Percentiles rank a stretch among this genome's conserved stretches.
phyloP scores from a whole-genome alignment of 2,797 vertebrate genomes.

The Selene dorsalis region DNA sequence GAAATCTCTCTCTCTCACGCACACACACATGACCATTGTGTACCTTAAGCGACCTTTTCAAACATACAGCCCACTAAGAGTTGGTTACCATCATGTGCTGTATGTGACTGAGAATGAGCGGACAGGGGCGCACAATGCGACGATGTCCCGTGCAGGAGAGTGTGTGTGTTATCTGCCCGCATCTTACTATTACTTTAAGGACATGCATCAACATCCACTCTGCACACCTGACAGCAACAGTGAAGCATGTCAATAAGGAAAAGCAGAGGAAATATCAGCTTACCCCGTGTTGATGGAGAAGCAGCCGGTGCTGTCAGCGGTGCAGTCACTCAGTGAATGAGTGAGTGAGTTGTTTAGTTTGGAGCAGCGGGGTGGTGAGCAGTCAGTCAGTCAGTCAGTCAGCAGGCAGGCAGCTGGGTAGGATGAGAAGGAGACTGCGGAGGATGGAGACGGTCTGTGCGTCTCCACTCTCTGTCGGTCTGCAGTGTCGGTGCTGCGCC shows the following conservation, averaged over 20 bases:
- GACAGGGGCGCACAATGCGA: conserved; percentile 10
- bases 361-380: conserved; percentile 10
- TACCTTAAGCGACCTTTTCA: background rate
- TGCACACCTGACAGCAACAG: conserved; percentile 34
- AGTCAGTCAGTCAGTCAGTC: conserved; percentile 23
- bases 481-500: conserved; percentile 71
- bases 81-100: background rate
- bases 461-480: conserved; percentile 45
- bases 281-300: conserved; percentile 70
- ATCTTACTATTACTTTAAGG: conserved; percentile 32
- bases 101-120: background rate
- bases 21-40: background rate
- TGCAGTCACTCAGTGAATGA: conserved; percentile 2
- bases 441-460: conserved; percentile 69
- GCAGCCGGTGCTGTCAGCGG: conserved; percentile 33
- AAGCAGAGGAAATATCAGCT: conserved; percentile 25
- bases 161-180: conserved; percentile 11
- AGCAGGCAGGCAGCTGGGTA: conserved; percentile 30
- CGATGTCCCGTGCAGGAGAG: conserved; percentile 60
- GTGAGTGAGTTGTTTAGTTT: conserved; percentile 11
- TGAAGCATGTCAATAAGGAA: background rate
- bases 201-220: conserved; percentile 38
- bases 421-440: conserved; percentile 79
- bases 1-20: background rate
- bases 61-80: background rate